These are phyloP conservation scores for Callithrix jacchus DNA, from an alignment of 2,113 vertebrate genomes.

Conservation along the genomic window DNA sequence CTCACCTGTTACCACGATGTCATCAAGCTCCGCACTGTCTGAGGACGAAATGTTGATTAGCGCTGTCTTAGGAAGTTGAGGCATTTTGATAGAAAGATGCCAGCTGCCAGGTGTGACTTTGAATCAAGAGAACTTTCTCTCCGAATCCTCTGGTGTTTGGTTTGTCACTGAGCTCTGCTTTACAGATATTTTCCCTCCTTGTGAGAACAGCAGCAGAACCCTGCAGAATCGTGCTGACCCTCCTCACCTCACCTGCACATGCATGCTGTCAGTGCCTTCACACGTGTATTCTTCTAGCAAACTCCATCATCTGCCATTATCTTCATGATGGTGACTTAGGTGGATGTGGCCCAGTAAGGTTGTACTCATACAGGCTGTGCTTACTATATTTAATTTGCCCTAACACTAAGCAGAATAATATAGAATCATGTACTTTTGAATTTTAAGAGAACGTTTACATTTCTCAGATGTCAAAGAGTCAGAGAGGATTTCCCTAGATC, in stretches of 20 bases:
- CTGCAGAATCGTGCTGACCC: fast-evolving
- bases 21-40: fast-evolving
- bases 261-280: fast-evolving
- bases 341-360: fast-evolving
- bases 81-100: background rate
- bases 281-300: fast-evolving
- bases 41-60: background rate
- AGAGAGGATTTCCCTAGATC: background rate
- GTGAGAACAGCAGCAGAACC: fast-evolving
- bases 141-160: fast-evolving
- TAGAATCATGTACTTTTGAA: background rate
- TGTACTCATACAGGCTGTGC: background rate
- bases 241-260: fast-evolving
- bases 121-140: background rate
- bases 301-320: fast-evolving
- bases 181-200: fast-evolving
- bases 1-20: background rate
- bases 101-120: background rate
- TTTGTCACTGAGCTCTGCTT: background rate
- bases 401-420: background rate
- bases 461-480: slow-evolving; percentile 9
- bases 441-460: background rate
- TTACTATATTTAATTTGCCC: slow-evolving; percentile 47
- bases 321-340: background rate
- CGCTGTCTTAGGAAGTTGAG: background rate